Base-by-base conservation (phyloP, 1,140 invertebrate species). In the Hycleus phaleratus region DNA sequence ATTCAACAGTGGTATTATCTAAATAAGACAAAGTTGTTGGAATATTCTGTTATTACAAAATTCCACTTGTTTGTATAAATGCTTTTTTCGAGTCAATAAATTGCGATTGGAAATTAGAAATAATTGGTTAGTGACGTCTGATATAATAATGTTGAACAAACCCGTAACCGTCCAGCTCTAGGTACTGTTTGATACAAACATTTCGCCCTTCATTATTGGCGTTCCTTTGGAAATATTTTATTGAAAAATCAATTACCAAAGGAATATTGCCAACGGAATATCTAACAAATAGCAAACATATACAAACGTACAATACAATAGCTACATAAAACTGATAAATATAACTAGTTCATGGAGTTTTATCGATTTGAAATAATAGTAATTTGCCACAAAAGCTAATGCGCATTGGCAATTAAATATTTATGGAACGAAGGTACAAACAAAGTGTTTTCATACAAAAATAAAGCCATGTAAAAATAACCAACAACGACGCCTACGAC, bases 261-360 rank as follows among this genome's bases (percentile, higher is more conserved):
- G 38, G 47, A 63, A 63, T 61, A 61, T 63, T 61, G 62, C 62
- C 57, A 61, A 61, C 62, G 49, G 62, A 64, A 64, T 64, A 61
- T 46, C 54, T 61, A 61, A 64, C 59, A 61, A 64, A 64, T 64
- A 64, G 62, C 62, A 64, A 64, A 64, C 62, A 64, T 59, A 59
- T 58, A 50, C 32, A 64, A 61, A 56, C 54, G 58, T 46, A 53
- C 42, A 5, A 4, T 32, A 32, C 32, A 4, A 7, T 32, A 32
- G 0, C 4, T 32, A 32, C 32, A 32, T 4, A 7, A 32, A 32
- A 4, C 32, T 5, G 49, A 50, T 49, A 56, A 57, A 60, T 52
- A 57, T 56, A 64, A 58, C 58, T 56, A 48, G 46, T 51, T 55
- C 49, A 32, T 46, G 38, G 54, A 32, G 32, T 5, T 32, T 32